Conservation (phyloP, 2,888 invertebrate genomes). For the Calliopum simillimum region DNA sequence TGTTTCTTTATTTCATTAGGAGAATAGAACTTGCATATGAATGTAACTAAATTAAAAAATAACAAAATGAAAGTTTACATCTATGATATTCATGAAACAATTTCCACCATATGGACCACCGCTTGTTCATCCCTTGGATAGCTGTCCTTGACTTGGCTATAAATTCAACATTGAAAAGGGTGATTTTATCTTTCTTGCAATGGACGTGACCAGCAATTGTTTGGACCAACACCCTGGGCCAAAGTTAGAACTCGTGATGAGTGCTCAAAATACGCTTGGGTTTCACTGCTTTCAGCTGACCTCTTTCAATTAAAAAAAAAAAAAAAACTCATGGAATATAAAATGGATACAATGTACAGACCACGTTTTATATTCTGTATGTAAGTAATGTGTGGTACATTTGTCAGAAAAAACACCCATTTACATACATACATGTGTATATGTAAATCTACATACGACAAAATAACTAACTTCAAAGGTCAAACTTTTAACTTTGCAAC, state of each 20-base stretch:
- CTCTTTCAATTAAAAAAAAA: slow-evolving; percentile 2
- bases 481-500: slow-evolving; percentile 1
- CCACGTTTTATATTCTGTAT: not conserved
- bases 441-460: too few relatives aligned
- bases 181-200: not conserved
- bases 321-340: not conserved
- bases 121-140: too few relatives aligned
- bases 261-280: not conserved
- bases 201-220: not conserved
- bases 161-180: too few relatives aligned
- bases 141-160: too few relatives aligned
- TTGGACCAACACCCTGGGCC: slow-evolving; percentile 1
- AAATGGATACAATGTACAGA: not conserved
- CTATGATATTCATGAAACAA: slow-evolving; percentile 5
- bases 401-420: too few relatives aligned
- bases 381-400: too few relatives aligned
- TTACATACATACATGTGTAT: too few relatives aligned
- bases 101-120: too few relatives aligned
- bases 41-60: too few relatives aligned
- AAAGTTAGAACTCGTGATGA: slow-evolving; percentile 1
- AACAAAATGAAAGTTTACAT: not conserved
- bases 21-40: too few relatives aligned
- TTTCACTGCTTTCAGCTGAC: not conserved
- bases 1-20: too few relatives aligned
- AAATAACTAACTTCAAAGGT: not conserved